Evolutionary conservation across 2,797 vertebrate genomes (phyloP).

Genomic region (Eulemur mongoz): DNA sequence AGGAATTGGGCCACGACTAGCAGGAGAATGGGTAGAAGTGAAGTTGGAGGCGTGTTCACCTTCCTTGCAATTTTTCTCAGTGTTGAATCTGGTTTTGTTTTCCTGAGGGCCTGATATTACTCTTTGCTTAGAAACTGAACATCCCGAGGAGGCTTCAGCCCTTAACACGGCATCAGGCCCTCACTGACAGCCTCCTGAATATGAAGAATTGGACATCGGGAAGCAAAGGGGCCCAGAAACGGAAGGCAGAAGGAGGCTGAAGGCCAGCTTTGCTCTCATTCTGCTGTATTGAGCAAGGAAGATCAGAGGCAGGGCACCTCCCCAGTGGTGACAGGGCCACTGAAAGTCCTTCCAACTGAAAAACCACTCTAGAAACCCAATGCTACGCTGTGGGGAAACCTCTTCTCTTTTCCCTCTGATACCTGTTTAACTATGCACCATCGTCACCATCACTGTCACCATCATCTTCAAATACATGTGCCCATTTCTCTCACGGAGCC

Average conservation of each 20-base stretch:
- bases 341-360: not conserved
- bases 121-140: not conserved
- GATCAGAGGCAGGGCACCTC: not conserved
- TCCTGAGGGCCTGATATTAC: not conserved
- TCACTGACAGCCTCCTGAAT: not conserved
- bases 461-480: not conserved
- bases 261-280: not conserved
- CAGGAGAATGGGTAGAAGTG: rapidly evolving
- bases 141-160: not conserved
- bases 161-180: not conserved
- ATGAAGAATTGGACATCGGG: not conserved
- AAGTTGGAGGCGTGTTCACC: rapidly evolving
- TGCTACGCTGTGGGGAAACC: not conserved
- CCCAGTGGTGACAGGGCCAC: not conserved
- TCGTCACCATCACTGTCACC: not conserved
- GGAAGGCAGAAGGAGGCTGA: not conserved
- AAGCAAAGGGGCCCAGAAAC: not conserved
- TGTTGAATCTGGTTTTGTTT: not conserved
- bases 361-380: not conserved
- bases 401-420: not conserved
- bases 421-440: not conserved
- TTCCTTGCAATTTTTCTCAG: not conserved
- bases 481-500: not conserved
- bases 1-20: not conserved
- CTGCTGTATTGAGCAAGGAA: not conserved